phyloP scores from a whole-genome alignment of 2,888 invertebrate genomes.

The Agrochola litura region DNA sequence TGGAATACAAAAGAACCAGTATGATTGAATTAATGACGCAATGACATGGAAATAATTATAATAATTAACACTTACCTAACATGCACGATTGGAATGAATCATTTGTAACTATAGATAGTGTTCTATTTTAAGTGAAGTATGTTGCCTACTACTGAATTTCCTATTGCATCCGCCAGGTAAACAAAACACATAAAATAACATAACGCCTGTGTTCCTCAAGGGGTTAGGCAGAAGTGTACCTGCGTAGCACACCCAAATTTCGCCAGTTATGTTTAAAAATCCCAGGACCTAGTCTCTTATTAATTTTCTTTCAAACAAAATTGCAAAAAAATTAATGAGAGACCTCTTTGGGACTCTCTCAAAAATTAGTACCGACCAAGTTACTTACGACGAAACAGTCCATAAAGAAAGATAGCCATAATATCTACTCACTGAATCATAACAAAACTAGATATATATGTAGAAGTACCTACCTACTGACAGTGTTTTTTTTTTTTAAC shows the following conservation, averaged over 20 bases:
- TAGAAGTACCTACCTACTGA: not conserved
- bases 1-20: conserved; percentile 9
- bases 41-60: conserved; percentile 15
- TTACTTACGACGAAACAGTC: too few species aligned
- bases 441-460: too few species aligned
- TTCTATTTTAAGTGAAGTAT: not conserved
- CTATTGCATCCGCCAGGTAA: not conserved
- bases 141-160: not conserved
- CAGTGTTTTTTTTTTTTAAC: not conserved
- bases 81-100: not conserved
- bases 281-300: not conserved
- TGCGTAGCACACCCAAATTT: not conserved
- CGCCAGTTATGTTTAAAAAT: not conserved
- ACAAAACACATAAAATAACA: not conserved
- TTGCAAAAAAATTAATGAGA: not conserved
- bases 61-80: conserved; percentile 6
- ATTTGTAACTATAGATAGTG: not conserved
- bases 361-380: too few species aligned
- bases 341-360: not conserved
- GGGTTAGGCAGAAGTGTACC: too few species aligned
- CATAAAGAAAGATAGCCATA: not conserved
- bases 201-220: too few species aligned
- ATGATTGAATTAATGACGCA: conserved; percentile 22
- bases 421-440: too few species aligned
- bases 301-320: not conserved